A percentile compares a stretch with the other conserved stretches of the same genome.
Evolutionary conservation across 2,113 vertebrate genomes (phyloP).

Genomic region (Shinisaurus crocodilurus): DNA sequence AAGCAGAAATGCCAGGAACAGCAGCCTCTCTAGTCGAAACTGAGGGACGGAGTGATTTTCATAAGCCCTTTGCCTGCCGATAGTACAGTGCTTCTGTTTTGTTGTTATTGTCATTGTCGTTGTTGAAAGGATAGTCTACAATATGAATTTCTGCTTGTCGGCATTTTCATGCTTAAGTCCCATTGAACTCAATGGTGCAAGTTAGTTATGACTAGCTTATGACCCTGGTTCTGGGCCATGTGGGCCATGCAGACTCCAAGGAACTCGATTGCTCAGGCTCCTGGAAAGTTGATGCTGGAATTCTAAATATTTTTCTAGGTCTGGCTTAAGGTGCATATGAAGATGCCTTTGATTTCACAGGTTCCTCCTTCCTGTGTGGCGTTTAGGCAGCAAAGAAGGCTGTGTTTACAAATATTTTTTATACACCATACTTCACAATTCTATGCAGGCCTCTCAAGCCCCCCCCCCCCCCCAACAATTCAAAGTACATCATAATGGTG

Average conservation of each 20-base stretch:
- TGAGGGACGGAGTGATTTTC: neutral
- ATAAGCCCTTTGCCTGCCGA: neutral
- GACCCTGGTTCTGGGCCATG: too few relatives aligned
- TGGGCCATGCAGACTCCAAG: neutral
- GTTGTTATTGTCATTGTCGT: neutral
- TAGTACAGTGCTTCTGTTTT: neutral
- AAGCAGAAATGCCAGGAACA: neutral
- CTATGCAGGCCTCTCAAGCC: neutral
- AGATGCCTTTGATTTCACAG: neutral
- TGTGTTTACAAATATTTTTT: too few relatives aligned
- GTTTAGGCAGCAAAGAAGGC: too few relatives aligned
- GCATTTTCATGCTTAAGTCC: neutral
- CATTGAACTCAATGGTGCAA: neutral
- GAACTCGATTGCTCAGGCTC: neutral
- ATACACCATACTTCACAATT: too few relatives aligned
- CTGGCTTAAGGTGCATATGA: neutral
- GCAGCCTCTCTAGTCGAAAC: neutral
- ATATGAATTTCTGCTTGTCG: neutral
- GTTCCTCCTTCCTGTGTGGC: neutral
- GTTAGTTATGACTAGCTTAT: too few relatives aligned
- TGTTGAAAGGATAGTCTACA: neutral
- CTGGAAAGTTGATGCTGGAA: neutral
- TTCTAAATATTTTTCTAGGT: neutral
- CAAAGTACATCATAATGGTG: neutral
- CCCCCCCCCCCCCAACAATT: too few relatives aligned